Evolutionary conservation across 2,113 vertebrate species (phyloP), one percentile per base, ranked within the genome.

Genomic region (Micromys minutus): DNA sequence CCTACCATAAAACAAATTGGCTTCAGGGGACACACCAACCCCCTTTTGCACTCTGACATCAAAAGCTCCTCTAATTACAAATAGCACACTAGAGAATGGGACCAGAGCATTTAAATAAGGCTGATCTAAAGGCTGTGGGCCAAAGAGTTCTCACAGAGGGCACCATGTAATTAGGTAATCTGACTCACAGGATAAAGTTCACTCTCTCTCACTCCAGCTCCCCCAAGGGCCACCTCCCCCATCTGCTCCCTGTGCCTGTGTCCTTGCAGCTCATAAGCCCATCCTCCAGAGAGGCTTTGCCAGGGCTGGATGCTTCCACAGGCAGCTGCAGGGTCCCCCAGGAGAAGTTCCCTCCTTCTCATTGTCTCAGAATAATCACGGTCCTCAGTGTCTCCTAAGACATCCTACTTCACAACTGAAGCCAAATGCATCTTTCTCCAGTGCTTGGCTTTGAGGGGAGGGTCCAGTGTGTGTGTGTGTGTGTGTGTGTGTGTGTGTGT

Each of bases 131-230:
- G 91, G 93, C 97, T 71, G 11, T 19, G 57, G 84, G 93, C 95
- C 93, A 94, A 31, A 93, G 79, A 89, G 36, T 87, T 87, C 86
- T 94, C 95, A 83, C 80, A n/a, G 93, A 95, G 85, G 89, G 89
- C 88, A 69, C 45, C 71, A 0, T 84, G n/a, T 95, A 95, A 87
- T 97, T 89, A 95, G 96, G 94, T 92, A 94, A 95, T 94, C 89
- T 89, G 81, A 95, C 67, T 79, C 72, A 29, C 55, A 75, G 89
- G 77, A 92, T 95, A 69, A 89, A 92, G n/a, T 87, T 94, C 42
- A 93, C 80, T 55, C 0, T 7, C 47, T 94, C 77, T 94, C 76
- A 59, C 1, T 10, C 69, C 5, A 7, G 39, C 36, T 29, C 8
- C 50, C 55, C 67, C 3, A 0, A 19, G 81, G 81, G 26, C 15